phyloP scores from a whole-genome alignment of 2,888 invertebrate genomes.

The Conops quadrifasciatus region DNA sequence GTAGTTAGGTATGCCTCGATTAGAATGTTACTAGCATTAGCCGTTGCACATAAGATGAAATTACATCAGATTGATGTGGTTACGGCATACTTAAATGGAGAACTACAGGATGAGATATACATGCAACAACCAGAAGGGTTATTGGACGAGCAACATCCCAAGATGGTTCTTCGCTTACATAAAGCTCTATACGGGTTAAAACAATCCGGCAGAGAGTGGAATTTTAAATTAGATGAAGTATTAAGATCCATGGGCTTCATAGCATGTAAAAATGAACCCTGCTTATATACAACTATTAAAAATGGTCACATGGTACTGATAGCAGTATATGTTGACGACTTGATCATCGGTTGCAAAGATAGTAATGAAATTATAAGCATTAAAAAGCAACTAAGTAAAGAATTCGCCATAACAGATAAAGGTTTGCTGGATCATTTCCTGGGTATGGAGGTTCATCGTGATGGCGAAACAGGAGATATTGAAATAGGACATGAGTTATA shows the following conservation, averaged over 20 bases:
- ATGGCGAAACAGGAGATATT: constrained; percentile 16
- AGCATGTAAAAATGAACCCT: constrained; percentile 38
- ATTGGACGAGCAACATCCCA: constrained; percentile 21
- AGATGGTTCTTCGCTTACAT: constrained; percentile 38
- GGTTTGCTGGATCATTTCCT: too few species aligned
- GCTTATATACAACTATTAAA: too few species aligned
- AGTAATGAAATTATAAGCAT: too few species aligned
- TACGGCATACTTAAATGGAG: constrained; percentile 40
- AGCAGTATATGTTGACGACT: too few species aligned
- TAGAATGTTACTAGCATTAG: constrained; percentile 30
- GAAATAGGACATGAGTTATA: too few species aligned
- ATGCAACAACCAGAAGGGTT: constrained; percentile 39
- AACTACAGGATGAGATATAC: constrained; percentile 39
- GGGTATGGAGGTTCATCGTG: too few species aligned
- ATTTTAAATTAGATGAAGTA: constrained; percentile 38
- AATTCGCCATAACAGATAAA: too few species aligned
- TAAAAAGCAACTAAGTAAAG: too few species aligned
- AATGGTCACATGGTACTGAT: too few species aligned
- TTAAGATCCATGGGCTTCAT: constrained; percentile 36
- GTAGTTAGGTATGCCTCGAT: constrained; percentile 32
- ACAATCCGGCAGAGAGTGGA: constrained; percentile 44
- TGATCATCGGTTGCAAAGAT: too few species aligned
- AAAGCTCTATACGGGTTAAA: constrained; percentile 46
- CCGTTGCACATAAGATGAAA: too few species aligned
- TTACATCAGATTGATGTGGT: constrained; percentile 38